Conservation (phyloP, 2,888 invertebrate genomes). For the Pachycephus smyrnensis region DNA sequence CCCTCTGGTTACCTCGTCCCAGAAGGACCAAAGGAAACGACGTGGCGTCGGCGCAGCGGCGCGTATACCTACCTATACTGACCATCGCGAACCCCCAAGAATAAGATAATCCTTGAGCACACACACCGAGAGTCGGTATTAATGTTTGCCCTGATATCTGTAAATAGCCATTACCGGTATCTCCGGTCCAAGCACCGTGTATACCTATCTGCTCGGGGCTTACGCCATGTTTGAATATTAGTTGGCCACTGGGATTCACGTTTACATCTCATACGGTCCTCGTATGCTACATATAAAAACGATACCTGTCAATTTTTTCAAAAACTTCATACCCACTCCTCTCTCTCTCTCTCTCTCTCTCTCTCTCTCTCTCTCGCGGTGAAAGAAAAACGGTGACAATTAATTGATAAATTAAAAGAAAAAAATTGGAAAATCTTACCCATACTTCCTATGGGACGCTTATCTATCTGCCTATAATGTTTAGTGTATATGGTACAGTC, state of each 20-base stretch:
- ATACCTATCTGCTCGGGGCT: constrained; percentile 48
- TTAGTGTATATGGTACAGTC: neutral
- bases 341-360: no score
- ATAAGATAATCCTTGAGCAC: constrained; percentile 63
- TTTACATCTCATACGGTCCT: neutral
- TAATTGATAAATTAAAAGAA: neutral
- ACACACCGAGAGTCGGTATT: constrained; percentile 57
- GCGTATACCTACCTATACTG: constrained; percentile 19
- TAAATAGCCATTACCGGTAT: constrained; percentile 61
- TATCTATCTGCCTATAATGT: neutral
- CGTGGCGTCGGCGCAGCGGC: neutral
- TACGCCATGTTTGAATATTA: constrained; percentile 60
- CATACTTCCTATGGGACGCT: neutral
- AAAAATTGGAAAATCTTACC: neutral
- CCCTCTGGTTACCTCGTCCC: constrained; percentile 16
- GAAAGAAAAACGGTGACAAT: neutral
- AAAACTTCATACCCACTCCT: no score
- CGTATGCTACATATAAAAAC: neutral
- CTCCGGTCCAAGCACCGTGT: constrained; percentile 12
- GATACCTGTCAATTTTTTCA: neutral
- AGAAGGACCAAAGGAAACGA: constrained; percentile 30
- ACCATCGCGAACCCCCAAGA: constrained; percentile 53
- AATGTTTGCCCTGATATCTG: constrained; percentile 66
- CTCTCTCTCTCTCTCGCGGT: no score
- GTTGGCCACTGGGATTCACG: constrained; percentile 61